Percentiles rank a stretch among this genome's conserved stretches.
These are phyloP conservation scores for Glossophaga mutica DNA, from an alignment of 2,797 vertebrate species.

Conservation along the genomic window DNA sequence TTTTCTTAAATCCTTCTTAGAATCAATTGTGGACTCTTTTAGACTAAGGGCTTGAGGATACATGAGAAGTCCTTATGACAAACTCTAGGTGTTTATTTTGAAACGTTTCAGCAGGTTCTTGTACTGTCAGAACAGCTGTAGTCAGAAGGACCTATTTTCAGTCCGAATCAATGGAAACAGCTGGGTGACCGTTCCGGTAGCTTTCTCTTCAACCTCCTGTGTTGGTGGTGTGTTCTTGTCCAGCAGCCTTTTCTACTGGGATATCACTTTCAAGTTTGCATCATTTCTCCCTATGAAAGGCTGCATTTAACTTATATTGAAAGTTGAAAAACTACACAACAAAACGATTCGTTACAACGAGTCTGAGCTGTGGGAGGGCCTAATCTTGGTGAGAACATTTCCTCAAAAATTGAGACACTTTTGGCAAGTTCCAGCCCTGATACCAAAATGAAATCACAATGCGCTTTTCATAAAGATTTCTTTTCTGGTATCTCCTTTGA, in stretches of 20 bases:
- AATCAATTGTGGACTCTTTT: not conserved
- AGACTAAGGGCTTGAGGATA: not conserved
- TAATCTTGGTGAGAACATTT: constrained; percentile 40
- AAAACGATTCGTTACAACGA: not conserved
- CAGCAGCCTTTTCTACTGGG: not conserved
- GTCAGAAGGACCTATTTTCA: not conserved
- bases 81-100: not conserved
- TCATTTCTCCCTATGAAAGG: not conserved
- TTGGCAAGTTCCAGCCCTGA: constrained; percentile 22
- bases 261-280: not conserved
- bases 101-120: not conserved
- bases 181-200: not conserved
- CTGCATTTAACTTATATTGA: not conserved
- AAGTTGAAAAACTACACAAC: not conserved
- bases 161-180: not conserved
- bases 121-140: not conserved
- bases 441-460: not conserved
- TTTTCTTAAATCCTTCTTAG: constrained; percentile 23
- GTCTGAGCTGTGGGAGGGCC: not conserved
- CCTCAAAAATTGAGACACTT: not conserved
- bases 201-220: not conserved
- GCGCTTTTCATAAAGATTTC: constrained; percentile 19
- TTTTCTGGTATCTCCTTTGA: constrained; percentile 42
- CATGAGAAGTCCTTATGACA: constrained; percentile 5
- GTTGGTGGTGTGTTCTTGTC: not conserved